Base-by-base conservation (phyloP, 2,797 vertebrate species). In the Bothrops alternatus region DNA sequence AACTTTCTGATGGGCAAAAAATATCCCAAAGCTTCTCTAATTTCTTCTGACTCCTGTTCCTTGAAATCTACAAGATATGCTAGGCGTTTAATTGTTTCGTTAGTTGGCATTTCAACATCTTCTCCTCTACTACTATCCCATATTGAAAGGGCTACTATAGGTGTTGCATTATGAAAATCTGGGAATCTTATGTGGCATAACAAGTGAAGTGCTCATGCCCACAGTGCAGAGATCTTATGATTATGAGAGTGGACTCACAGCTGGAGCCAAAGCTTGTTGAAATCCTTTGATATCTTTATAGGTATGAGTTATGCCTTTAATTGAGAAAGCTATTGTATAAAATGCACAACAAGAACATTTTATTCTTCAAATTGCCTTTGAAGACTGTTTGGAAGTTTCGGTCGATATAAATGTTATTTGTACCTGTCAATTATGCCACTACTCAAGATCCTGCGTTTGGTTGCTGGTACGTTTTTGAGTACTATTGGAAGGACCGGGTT, bases 291-390 rank as follows among this genome's bases (percentile, higher is more conserved):
- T 65, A 91, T 65, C 78, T 94, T 89, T 93, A 92, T 82, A 50
- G n/a, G 88, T 94, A 95, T 95, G 92, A 56, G 63, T 94, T 93
- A 87, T 12, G 23, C 90, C 91, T 95, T 91, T 93, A 95, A 91
- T 95, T 90, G 90, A 94, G 87, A 0, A 0, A 0, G 90, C 60
- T 93, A 25, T 91, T 93, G 94, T 94, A 53, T 86, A 69, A 53
- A 53, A 11, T 53, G 82, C 0, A 2, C 91, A 90, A 93, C 86
- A 95, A 90, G 89, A 57, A 20, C 89, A n/a, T 55, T 42, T 58
- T 53, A 57, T 16, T 93, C 73, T 78, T 78, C 18, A 78, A 47
- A 78, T 78, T 78, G 37, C 37, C 37, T 78, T 47, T 47, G 37
- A 78, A 78, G 37, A 23, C 20, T 42, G 7, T 78, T 37, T 23